Evolutionary conservation across 2,888 invertebrate genomes (phyloP).

Genomic region (Stegana nigrithorax): DNA sequence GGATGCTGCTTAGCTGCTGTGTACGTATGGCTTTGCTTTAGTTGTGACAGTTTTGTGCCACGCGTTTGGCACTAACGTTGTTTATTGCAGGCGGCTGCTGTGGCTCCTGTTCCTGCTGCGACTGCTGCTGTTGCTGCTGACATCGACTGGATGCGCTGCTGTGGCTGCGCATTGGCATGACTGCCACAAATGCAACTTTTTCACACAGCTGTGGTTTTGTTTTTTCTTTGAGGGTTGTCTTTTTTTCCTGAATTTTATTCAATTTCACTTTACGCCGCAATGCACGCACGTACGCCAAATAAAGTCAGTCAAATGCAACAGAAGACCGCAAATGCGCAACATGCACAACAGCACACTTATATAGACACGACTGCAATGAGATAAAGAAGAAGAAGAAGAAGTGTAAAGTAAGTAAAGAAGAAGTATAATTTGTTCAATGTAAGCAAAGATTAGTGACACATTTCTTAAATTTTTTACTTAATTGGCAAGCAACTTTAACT

Average conservation of each 20-base stretch:
- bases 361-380: conserved; percentile 34
- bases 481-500: conserved; percentile 36
- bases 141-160: neutral
- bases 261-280: neutral
- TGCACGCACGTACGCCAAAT: conserved; percentile 16
- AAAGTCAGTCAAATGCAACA: neutral
- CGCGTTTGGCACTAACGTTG: conserved; percentile 34
- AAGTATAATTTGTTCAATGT: conserved; percentile 24
- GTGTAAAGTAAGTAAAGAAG: conserved; percentile 26
- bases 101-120: no score
- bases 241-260: neutral
- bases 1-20: neutral
- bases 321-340: neutral
- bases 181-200: neutral
- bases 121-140: conserved; percentile 2
- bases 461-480: conserved; percentile 41
- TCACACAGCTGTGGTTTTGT: neutral
- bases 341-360: conserved; percentile 19
- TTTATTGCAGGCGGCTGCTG: conserved; percentile 8
- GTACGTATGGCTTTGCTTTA: neutral
- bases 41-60: no score
- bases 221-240: conserved; percentile 6
- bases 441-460: conserved; percentile 35
- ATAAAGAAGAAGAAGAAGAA: conserved; percentile 15
- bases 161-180: neutral